These are phyloP conservation scores for Scomberomorus guttatus DNA, from an alignment of 2,797 vertebrate species.

Conservation along the genomic window DNA sequence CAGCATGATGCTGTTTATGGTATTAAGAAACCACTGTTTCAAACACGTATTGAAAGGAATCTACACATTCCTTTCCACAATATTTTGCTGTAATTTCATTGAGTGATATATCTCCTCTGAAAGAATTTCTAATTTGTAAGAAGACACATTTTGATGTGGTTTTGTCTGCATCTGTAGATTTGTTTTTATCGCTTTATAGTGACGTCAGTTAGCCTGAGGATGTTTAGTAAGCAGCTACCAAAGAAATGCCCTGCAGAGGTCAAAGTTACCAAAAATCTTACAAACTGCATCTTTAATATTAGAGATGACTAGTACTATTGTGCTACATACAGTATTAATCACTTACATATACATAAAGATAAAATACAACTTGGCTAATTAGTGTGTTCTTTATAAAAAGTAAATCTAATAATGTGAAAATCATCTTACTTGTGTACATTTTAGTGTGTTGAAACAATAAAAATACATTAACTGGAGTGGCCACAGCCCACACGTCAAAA, in stretches of 20 bases:
- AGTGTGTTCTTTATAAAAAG: conserved; percentile 76
- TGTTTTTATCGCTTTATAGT: not conserved
- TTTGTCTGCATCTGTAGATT: not conserved
- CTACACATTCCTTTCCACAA: conserved; percentile 14
- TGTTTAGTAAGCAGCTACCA: conserved; percentile 6
- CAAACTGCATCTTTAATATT: conserved; percentile 70
- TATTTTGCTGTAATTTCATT: not conserved
- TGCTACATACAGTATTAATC: conserved; percentile 82
- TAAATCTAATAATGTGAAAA: conserved; percentile 76
- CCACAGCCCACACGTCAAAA: conserved; percentile 40
- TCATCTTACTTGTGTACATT: conserved; percentile 65
- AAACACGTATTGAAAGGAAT: not conserved
- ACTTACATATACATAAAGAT: conserved; percentile 74
- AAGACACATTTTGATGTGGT: not conserved
- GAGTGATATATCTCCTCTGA: not conserved
- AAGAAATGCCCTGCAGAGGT: conserved; percentile 42
- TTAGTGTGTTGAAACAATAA: conserved; percentile 74
- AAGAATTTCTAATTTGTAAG: not conserved
- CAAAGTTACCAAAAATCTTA: conserved; percentile 52
- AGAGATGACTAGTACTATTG: conserved; percentile 74
- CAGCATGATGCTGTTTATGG: not conserved
- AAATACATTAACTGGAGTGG: conserved; percentile 69
- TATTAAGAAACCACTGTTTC: not conserved
- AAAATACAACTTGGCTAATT: conserved; percentile 72
- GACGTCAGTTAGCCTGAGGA: conserved; percentile 18